Conservation (phyloP, 2,888 invertebrate genomes). For the Dexiosoma caninum region DNA sequence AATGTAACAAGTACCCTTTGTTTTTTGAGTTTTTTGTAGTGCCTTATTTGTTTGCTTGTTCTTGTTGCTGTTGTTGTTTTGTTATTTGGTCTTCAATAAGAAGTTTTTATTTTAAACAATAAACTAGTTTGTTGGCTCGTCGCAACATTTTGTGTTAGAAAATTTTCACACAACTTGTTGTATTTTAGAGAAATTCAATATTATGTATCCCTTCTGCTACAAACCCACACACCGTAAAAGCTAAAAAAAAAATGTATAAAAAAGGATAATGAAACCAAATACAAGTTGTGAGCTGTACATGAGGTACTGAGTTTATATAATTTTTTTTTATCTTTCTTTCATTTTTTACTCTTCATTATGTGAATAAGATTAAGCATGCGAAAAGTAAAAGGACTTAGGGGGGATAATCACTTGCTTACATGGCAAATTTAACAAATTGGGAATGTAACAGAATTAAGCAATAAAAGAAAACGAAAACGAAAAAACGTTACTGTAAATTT, state of each 20-base stretch:
- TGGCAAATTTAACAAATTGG: slow-evolving; percentile 50
- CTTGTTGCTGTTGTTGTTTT: no score
- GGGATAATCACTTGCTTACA: slow-evolving; percentile 55
- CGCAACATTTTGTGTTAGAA: slow-evolving; percentile 14
- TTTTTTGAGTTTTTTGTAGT: slow-evolving; percentile 12
- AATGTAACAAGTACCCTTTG: not conserved
- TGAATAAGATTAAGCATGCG: slow-evolving; percentile 22
- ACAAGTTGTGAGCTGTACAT: slow-evolving; percentile 21
- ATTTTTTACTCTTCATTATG: not conserved
- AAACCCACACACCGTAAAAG: no score
- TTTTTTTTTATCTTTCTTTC: not conserved
- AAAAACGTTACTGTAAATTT: not conserved
- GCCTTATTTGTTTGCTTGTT: not conserved
- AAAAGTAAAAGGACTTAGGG: not conserved
- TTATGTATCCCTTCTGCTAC: slow-evolving; percentile 5
- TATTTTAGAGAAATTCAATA: slow-evolving; percentile 46
- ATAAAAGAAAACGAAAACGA: not conserved
- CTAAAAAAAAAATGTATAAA: not conserved
- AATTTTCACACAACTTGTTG: slow-evolving; percentile 30
- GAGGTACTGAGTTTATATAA: not conserved
- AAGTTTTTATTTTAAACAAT: slow-evolving; percentile 18
- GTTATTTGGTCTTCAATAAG: not conserved
- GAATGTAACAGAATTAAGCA: slow-evolving; percentile 3
- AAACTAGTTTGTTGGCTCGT: slow-evolving; percentile 38
- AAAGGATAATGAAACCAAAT: slow-evolving; percentile 49